These are phyloP conservation scores for Bostrychus sinensis DNA, from an alignment of 2,113 vertebrate genomes.

Conservation along the genomic window DNA sequence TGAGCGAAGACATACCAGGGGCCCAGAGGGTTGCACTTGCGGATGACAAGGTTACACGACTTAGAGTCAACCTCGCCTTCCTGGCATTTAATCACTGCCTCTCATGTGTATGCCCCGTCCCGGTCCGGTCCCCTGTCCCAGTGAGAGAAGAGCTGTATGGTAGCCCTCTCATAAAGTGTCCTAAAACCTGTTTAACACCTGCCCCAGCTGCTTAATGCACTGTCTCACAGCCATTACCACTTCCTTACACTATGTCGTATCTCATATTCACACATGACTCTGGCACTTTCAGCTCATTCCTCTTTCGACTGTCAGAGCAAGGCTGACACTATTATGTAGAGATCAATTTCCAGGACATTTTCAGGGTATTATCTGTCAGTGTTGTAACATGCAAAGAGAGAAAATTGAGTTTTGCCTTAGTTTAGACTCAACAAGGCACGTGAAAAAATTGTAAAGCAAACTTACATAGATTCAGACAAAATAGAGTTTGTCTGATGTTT, in stretches of 20 bases:
- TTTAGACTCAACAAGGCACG: too few relatives aligned
- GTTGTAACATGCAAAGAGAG: neutral
- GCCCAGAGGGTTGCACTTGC: constrained; percentile 65
- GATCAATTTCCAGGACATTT: neutral
- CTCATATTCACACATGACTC: constrained; percentile 24
- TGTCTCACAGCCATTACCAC: constrained; percentile 36
- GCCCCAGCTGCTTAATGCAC: constrained; percentile 34
- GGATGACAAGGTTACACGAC: constrained; percentile 83
- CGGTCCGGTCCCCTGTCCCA: constrained; percentile 35
- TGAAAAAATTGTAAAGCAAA: too few relatives aligned
- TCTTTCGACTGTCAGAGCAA: constrained; percentile 18
- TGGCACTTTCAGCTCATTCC: constrained; percentile 29
- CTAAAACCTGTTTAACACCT: constrained; percentile 50
- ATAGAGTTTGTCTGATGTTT: too few relatives aligned
- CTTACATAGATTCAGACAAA: too few relatives aligned
- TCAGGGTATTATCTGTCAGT: neutral
- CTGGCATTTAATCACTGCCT: constrained; percentile 80
- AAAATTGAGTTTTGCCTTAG: too few relatives aligned
- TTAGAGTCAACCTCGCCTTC: constrained; percentile 78
- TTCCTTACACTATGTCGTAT: too few relatives aligned
- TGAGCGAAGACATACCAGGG: constrained; percentile 60
- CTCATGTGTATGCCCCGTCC: constrained; percentile 51
- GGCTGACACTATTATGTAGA: neutral
- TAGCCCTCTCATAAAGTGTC: constrained; percentile 11
- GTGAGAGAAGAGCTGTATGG: constrained; percentile 44